A percentile compares a stretch with the other conserved stretches of the same genome.
Evolutionary conservation across 2,888 invertebrate species (phyloP).

Genomic region (Coleophora flavipennella): DNA sequence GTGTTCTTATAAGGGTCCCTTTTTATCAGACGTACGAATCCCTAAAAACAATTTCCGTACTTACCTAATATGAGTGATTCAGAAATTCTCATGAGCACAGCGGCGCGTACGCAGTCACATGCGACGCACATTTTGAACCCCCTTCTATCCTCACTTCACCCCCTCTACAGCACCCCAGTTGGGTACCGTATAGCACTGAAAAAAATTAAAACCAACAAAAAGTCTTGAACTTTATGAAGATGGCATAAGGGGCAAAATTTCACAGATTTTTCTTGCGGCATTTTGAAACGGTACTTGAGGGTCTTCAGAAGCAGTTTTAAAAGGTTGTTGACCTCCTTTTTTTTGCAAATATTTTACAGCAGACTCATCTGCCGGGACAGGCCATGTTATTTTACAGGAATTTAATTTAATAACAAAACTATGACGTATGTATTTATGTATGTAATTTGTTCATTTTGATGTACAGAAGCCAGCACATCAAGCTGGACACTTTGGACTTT

Average conservation of each 20-base stretch:
- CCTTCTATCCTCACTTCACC: slow-evolving; percentile 31
- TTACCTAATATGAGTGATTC: slow-evolving; percentile 47
- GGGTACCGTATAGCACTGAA: slow-evolving; percentile 40
- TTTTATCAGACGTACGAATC: too few species aligned
- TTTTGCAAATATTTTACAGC: slow-evolving; percentile 8
- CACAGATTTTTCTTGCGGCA: slow-evolving; percentile 11
- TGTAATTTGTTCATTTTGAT: too few species aligned
- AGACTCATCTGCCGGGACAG: too few species aligned
- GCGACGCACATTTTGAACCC: slow-evolving; percentile 54
- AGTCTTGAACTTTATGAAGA: slow-evolving; percentile 26
- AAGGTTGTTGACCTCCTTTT: slow-evolving; percentile 39
- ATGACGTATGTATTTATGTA: too few species aligned
- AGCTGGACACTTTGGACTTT: too few species aligned
- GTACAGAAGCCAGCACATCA: too few species aligned
- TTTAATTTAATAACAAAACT: too few species aligned
- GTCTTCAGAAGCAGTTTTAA: slow-evolving; percentile 20
- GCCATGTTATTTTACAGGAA: background rate
- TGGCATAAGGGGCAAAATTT: slow-evolving; percentile 17
- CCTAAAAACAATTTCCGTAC: too few species aligned
- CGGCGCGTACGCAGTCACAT: slow-evolving; percentile 46
- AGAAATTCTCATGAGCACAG: slow-evolving; percentile 61
- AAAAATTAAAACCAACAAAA: slow-evolving; percentile 40
- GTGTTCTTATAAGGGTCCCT: too few species aligned
- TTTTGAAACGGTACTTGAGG: slow-evolving; percentile 18
- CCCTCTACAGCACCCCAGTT: slow-evolving; percentile 40